Evolutionary conservation across 2,888 invertebrate species (phyloP), one percentile per base, ranked within the genome.

Genomic region (Archaeoteleia sp.): DNA sequence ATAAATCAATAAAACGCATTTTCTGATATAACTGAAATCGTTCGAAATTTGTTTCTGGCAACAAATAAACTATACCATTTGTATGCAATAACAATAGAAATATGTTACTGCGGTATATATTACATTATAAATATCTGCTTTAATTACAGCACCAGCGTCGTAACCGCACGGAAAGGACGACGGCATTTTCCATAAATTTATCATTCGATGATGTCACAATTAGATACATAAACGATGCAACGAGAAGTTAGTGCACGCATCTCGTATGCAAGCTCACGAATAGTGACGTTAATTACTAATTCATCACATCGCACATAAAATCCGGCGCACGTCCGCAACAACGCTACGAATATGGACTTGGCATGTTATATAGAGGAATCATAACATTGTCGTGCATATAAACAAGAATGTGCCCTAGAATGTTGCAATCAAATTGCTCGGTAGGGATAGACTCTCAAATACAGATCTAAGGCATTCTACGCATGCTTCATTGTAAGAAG

Each of bases 71-170:
- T n/a, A n/a, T n/a, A n/a, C n/a, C n/a, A n/a, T n/a, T n/a, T n/a
- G n/a, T n/a, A n/a, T n/a, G n/a, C n/a, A n/a, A n/a, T n/a, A n/a
- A n/a, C n/a, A n/a, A n/a, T n/a, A n/a, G n/a, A n/a, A n/a, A n/a
- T n/a, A n/a, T n/a, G n/a, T n/a, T 20, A 20, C 20, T 20, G 20
- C 20, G 5, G 20, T n/a, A n/a, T 23, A 23, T 2, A 29, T 10
- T 14, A 7, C 32, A 12, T 40, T 53, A 23, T 23, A 35, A 34
- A 43, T 27, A 15, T 15, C 34, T 51, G 9, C n/a, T 29, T 51
- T 39, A 45, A 46, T 76, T 75, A 4, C 76, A 83, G 81, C 82
- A 29, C 81, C 82, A 35, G 77, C 80, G 49, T 82, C 82, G 80
- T 82, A 83, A 83, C 74, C 78, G 57, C 32, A 43, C 23, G 46